phyloP scores from a whole-genome alignment of 1,140 invertebrate species.

The Ladona fulva region DNA sequence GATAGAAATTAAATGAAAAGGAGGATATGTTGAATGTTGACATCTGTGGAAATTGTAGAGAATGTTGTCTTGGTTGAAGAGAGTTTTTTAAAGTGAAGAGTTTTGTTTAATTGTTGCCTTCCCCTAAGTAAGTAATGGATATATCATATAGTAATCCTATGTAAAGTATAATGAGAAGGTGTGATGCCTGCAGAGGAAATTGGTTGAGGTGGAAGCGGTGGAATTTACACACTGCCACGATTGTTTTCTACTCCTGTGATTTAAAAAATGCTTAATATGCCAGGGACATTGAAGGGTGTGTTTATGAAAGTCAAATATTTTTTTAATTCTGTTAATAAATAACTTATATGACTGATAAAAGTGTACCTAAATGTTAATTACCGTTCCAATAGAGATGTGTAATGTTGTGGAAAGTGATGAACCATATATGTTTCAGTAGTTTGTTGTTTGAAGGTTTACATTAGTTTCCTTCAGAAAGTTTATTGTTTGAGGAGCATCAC shows the following conservation, averaged over 20 bases:
- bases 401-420: not conserved
- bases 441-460: too few species aligned
- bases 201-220: not conserved
- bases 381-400: not conserved
- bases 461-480: too few species aligned
- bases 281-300: slow-evolving; percentile 1
- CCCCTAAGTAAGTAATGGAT: not conserved
- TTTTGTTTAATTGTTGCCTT: not conserved
- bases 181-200: not conserved
- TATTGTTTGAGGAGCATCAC: too few species aligned
- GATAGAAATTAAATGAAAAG: not conserved
- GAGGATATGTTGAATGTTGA: not conserved
- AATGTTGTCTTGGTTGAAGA: not conserved
- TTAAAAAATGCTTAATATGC: not conserved
- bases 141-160: not conserved
- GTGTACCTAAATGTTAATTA: slow-evolving; percentile 5
- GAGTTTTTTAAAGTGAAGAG: not conserved
- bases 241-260: not conserved
- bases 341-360: not conserved
- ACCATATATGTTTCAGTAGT: too few species aligned
- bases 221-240: not conserved
- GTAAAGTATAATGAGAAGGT: not conserved
- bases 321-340: slow-evolving; percentile 6
- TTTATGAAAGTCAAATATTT: slow-evolving; percentile 5
- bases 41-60: not conserved